Evolutionary conservation across 2,888 invertebrate species (phyloP).

Genomic region (Zygaena filipendulae): DNA sequence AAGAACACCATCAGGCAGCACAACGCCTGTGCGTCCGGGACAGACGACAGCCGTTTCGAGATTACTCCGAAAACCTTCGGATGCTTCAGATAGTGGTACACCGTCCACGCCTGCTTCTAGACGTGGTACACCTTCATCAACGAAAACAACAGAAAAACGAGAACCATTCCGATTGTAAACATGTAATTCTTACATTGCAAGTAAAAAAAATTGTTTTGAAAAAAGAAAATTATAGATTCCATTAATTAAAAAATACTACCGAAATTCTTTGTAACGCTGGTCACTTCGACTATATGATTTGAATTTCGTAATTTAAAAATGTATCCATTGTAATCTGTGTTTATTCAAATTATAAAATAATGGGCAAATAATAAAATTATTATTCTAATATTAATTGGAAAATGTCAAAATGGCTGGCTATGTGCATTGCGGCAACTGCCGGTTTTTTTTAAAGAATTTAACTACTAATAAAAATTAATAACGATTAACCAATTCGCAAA

Average conservation of each 20-base stretch:
- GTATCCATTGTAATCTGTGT: too few relatives aligned
- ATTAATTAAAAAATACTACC: not conserved
- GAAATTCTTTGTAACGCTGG: too few relatives aligned
- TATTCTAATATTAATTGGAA: too few relatives aligned
- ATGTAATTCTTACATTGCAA: constrained; percentile 4
- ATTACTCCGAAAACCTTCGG: constrained; percentile 73
- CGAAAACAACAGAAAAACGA: constrained; percentile 64
- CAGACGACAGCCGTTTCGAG: constrained; percentile 72
- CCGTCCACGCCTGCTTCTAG: constrained; percentile 50
- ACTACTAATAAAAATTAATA: constrained; percentile 52
- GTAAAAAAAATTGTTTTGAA: constrained; percentile 6
- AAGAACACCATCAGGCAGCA: constrained; percentile 81
- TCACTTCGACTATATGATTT: constrained; percentile 1
- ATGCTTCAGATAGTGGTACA: constrained; percentile 74
- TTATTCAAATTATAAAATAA: too few relatives aligned
- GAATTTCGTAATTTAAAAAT: too few relatives aligned
- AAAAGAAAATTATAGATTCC: constrained; percentile 6
- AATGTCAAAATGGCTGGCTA: constrained; percentile 32
- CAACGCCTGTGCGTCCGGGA: constrained; percentile 75
- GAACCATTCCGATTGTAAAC: constrained; percentile 79
- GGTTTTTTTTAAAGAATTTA: constrained; percentile 36
- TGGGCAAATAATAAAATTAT: too few relatives aligned
- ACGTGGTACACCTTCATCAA: constrained; percentile 47
- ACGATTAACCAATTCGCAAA: constrained; percentile 57
- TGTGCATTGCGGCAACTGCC: constrained; percentile 27